Percentiles rank a stretch among this genome's conserved stretches.
These are phyloP conservation scores for Dicyrtoma fusca DNA, from an alignment of 2,888 invertebrate species.

Conservation along the genomic window DNA sequence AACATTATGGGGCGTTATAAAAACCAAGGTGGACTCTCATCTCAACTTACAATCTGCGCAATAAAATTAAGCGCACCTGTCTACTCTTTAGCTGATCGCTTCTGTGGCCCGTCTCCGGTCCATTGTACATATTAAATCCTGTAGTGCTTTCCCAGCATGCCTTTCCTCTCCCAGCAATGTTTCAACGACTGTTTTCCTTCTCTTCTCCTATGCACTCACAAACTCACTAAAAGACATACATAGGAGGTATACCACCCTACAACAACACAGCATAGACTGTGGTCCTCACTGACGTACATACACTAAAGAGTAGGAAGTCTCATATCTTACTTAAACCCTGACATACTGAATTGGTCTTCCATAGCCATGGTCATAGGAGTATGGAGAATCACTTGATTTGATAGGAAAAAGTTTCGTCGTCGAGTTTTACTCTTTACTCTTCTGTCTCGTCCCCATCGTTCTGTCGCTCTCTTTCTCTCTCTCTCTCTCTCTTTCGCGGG, in stretches of 20 bases:
- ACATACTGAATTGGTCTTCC: conserved; percentile 29
- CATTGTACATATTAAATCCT: neutral
- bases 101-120: neutral
- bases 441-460: conserved; percentile 31
- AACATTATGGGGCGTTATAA: conserved; percentile 35
- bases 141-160: neutral
- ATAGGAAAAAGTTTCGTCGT: conserved; percentile 39
- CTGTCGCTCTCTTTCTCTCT: too few species aligned
- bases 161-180: neutral
- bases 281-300: neutral
- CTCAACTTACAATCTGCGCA: conserved; percentile 29
- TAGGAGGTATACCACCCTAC: too few species aligned
- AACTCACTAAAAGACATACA: too few species aligned
- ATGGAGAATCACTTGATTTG: conserved; percentile 42
- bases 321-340: conserved; percentile 39
- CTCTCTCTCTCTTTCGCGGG: neutral
- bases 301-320: conserved; percentile 14
- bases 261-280: neutral
- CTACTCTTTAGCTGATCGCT: neutral
- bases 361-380: conserved; percentile 11
- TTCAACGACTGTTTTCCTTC: neutral
- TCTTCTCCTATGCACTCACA: neutral
- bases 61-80: conserved; percentile 41
- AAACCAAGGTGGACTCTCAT: conserved; percentile 37
- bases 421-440: conserved; percentile 14